Conservation (phyloP, 1,140 invertebrate genomes). For the Achroia grisella region DNA sequence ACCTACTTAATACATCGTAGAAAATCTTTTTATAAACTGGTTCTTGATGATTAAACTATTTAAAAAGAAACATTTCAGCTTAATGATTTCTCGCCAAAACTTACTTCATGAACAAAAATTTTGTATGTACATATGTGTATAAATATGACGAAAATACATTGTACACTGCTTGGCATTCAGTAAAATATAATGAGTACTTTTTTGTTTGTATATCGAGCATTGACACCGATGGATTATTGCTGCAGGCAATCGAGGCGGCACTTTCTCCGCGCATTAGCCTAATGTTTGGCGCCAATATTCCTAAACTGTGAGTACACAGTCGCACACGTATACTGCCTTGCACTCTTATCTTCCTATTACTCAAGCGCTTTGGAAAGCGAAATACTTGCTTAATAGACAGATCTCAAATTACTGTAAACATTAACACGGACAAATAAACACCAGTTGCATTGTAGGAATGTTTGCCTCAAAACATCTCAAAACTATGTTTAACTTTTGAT, state of each 20-base stretch:
- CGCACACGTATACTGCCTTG: not conserved
- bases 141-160: too few relatives aligned
- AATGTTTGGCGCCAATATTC: constrained; percentile 58
- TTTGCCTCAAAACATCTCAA: constrained; percentile 10
- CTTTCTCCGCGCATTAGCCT: constrained; percentile 42
- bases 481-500: constrained; percentile 4
- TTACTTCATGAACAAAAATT: too few relatives aligned
- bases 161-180: too few relatives aligned
- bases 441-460: not conserved
- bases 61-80: too few relatives aligned
- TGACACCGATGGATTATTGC: constrained; percentile 34
- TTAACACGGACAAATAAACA: not conserved
- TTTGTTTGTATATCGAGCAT: constrained; percentile 26
- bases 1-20: too few relatives aligned
- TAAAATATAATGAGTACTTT: constrained; percentile 19
- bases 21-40: too few relatives aligned
- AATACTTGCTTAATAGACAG: not conserved
- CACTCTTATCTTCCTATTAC: too few relatives aligned
- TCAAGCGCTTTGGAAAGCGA: too few relatives aligned
- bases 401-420: not conserved
- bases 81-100: too few relatives aligned
- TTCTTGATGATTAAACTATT: too few relatives aligned
- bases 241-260: constrained; percentile 16
- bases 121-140: too few relatives aligned
- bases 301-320: constrained; percentile 32